These are phyloP conservation scores for Gibbula magus DNA, from an alignment of 2,888 invertebrate genomes.

Conservation along the genomic window DNA sequence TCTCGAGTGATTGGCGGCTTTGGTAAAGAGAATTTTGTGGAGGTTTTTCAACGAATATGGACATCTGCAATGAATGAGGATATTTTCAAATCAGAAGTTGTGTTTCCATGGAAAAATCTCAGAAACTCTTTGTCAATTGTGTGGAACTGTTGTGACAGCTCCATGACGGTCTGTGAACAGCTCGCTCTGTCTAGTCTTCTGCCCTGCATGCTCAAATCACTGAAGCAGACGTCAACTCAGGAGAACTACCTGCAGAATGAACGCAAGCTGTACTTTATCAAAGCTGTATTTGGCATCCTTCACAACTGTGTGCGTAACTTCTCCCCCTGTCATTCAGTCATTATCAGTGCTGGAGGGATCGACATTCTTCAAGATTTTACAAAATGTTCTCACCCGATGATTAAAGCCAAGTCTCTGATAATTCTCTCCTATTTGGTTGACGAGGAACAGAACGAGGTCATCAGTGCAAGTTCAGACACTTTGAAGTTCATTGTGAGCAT, in stretches of 20 bases:
- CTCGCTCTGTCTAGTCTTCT: constrained; percentile 42
- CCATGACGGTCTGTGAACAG: constrained; percentile 58
- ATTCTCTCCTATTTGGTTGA: constrained; percentile 68
- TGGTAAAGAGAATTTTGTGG: constrained; percentile 18
- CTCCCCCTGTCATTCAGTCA: constrained; percentile 53
- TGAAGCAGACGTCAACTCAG: constrained; percentile 12
- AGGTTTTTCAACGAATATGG: constrained; percentile 34
- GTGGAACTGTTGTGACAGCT: constrained; percentile 68
- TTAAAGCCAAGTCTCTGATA: constrained; percentile 68
- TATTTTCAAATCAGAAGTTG: constrained; percentile 33
- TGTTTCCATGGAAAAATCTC: constrained; percentile 50
- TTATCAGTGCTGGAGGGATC: constrained; percentile 54
- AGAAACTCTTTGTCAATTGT: constrained; percentile 58
- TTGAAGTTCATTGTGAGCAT: constrained; percentile 66
- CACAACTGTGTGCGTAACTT: constrained; percentile 69
- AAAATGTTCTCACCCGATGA: constrained; percentile 45
- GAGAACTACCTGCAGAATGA: constrained; percentile 42
- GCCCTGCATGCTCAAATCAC: constrained; percentile 12
- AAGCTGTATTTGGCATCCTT: constrained; percentile 68
- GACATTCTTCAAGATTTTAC: constrained; percentile 48
- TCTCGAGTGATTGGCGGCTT: constrained; percentile 7
- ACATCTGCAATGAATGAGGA: constrained; percentile 36
- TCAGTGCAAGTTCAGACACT: constrained; percentile 62
- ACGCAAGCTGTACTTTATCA: constrained; percentile 54
- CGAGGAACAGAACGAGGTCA: constrained; percentile 66